Base-by-base conservation (phyloP, 2,888 invertebrate genomes). In the Nebria brevicollis region DNA sequence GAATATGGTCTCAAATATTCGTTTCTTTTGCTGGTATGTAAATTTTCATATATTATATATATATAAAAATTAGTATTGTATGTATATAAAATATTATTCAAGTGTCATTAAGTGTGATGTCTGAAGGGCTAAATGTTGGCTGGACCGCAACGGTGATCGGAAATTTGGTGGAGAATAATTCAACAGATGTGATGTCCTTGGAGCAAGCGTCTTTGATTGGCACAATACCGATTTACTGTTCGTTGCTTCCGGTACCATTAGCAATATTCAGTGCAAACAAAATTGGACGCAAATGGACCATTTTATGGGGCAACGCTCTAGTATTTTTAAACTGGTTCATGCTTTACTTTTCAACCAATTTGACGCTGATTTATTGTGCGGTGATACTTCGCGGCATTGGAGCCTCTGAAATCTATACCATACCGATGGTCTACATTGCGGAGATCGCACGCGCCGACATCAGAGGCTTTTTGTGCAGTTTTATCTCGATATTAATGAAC, bases 21-120 rank as follows among this genome's bases (percentile, higher is more conserved):
- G 20, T 77, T 20, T 77, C 77, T 43, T 68, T 77, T 68, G 70
- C 77, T 70, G 77, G 77, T 77, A 77, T 65, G 68, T 72, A 72
- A 20, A 20, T 20, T n/a, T n/a, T 20, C 20, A 20, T 20, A 20
- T 20, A 20, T 20, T 3, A 4, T 26, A 25, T 15, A 26, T 25
- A 68, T 26, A 10, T 68, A 26, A 2, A 26, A 20, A n/a, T 72
- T 20, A 72, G n/a, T 25, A 2, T 42, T 72, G 34, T 72, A 10
- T 3, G 11, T 26, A 11, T 72, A 11, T 72, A 1, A 15, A 2
- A 34, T 25, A 65, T 65, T 65, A 4, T 42, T 68, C 8, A 20
- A 77, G 77, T 77, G n/a, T 77, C 77, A 4, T 34, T 72, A 26
- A 77, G 70, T 26, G 72, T 65, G 25, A 77, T 77, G 77, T 72